Evolutionary conservation across 2,888 invertebrate genomes (phyloP).

Genomic region (Idaea dimidiata): DNA sequence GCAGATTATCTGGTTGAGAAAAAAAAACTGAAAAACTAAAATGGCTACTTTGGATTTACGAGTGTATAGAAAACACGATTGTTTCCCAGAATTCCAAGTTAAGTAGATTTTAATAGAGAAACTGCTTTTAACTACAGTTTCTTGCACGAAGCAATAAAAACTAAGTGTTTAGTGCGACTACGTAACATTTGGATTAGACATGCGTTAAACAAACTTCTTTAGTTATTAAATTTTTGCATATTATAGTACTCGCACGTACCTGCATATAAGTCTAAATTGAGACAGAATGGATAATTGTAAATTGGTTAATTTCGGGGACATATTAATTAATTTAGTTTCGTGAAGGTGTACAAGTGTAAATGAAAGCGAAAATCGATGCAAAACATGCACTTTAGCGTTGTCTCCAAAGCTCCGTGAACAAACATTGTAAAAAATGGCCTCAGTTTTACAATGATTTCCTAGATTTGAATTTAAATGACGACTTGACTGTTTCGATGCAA

Average conservation of each 20-base stretch:
- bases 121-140: background rate
- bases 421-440: too few relatives aligned
- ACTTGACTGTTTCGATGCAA: too few relatives aligned
- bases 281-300: too few relatives aligned
- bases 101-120: background rate
- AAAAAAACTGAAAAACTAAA: background rate
- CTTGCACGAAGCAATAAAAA: background rate
- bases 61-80: background rate
- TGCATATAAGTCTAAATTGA: background rate
- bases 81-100: background rate
- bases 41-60: background rate
- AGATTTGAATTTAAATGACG: too few relatives aligned
- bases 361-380: too few relatives aligned
- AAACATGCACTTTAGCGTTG: too few relatives aligned
- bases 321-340: too few relatives aligned
- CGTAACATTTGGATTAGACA: background rate
- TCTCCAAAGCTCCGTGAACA: too few relatives aligned
- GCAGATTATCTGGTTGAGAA: slow-evolving; percentile 1
- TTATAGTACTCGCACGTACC: background rate
- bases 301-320: too few relatives aligned
- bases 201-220: background rate
- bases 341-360: too few relatives aligned
- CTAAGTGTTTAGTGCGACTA: background rate
- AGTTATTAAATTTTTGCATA: background rate
- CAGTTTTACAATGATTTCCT: too few relatives aligned